Percentiles rank a stretch among this genome's conserved stretches.
phyloP scores from a whole-genome alignment of 2,113 vertebrate genomes.

The Psettodes erumei region DNA sequence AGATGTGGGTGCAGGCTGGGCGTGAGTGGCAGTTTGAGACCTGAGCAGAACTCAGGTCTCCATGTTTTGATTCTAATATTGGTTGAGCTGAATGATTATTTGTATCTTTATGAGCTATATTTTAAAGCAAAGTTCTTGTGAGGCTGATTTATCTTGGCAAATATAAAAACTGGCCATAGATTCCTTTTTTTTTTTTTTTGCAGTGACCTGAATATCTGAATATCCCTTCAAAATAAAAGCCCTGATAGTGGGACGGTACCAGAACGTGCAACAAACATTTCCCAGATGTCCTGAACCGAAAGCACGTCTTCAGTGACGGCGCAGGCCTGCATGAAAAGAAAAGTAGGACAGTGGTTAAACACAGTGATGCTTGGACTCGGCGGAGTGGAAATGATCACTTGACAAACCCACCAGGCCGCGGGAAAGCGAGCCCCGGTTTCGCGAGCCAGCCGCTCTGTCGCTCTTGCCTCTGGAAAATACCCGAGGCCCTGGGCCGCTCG shows the following conservation, averaged over 20 bases:
- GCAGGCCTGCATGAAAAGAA: slow-evolving; percentile 7
- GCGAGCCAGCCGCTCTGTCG: slow-evolving; percentile 43
- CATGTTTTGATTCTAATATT: too few species aligned
- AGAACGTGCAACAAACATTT: slow-evolving; percentile 8
- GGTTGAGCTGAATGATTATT: too few species aligned
- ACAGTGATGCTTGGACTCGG: slow-evolving; percentile 63
- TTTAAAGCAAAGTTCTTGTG: too few species aligned
- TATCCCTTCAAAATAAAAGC: slow-evolving; percentile 3
- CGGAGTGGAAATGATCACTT: slow-evolving; percentile 69
- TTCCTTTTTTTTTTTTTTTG: too few species aligned
- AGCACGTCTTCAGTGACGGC: slow-evolving; percentile 28
- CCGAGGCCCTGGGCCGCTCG: slow-evolving; percentile 37
- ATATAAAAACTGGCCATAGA: too few species aligned
- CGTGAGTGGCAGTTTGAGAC: too few species aligned
- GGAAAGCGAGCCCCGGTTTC: slow-evolving; percentile 53
- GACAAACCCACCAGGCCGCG: slow-evolving; percentile 68
- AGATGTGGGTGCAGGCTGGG: too few species aligned
- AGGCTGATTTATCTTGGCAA: too few species aligned
- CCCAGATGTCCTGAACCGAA: slow-evolving; percentile 42
- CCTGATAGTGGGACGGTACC: neutral
- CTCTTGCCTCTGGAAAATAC: slow-evolving; percentile 61
- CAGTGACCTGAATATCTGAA: too few species aligned
- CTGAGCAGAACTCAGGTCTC: too few species aligned
- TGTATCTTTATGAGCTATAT: too few species aligned
- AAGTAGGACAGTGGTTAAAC: slow-evolving; percentile 65